Base-by-base conservation (phyloP, 2,113 vertebrate genomes). In the Lepidothrix coronata region DNA sequence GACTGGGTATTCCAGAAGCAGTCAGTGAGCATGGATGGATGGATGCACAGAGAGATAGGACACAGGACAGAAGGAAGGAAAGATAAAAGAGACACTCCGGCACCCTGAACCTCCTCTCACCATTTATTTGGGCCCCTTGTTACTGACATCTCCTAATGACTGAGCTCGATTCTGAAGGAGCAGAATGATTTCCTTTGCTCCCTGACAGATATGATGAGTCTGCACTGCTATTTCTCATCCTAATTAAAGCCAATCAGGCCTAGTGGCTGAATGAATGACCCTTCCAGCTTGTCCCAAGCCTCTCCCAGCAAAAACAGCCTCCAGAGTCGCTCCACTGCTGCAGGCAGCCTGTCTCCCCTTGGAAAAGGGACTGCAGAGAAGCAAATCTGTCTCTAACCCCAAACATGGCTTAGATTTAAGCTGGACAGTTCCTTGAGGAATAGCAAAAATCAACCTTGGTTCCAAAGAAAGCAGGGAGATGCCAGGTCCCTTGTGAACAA, bases 311-410 rank as follows among this genome's bases (percentile, higher is more conserved):
- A n/a, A 48, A 41, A 23, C 7, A 20, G 7, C 21, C 7, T 65
- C 41, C 51, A 44, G 41, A 48, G 15, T 46, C 0, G 0, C 14
- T 73, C 52, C 3, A 4, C 2, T 58, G 55, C 35, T n/a, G 11
- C 46, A 59, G 14, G 21, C 11, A 85, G 31, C 23, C 9, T 55
- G 16, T 8, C 5, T 59, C 2, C 18, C 25, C 12, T 48, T 51
- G 62, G 57, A 43, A 76, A 75, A 75, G 20, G 14, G 31, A 6
- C 20, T 66, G 43, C 10, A 79, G 41, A 39, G 54, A 68, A 82
- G 8, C 11, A 80, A 12, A 8, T 11, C 18, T 76, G 41, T 25
- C 74, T 51, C 54, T 62, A 89, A 58, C 58, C 52, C 0, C 1
- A 19, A 83, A 3, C 41, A 41, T 17, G 37, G 54, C 8, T 58